These are phyloP conservation scores for Morone chrysops DNA, from an alignment of 2,113 vertebrate genomes.

Conservation along the genomic window DNA sequence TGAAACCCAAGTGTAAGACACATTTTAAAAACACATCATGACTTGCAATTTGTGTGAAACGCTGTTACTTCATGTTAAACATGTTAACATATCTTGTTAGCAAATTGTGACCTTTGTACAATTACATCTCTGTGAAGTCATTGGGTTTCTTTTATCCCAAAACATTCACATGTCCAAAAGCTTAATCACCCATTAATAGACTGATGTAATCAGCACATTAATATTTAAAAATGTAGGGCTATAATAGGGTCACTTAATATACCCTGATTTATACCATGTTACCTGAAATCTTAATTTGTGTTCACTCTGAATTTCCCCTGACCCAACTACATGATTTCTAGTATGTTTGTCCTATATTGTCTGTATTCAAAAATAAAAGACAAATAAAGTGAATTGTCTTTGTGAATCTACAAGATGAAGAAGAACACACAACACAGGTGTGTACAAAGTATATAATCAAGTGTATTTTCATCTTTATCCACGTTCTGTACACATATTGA, in stretches of 20 bases:
- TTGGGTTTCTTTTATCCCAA: constrained; percentile 22
- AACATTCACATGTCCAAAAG: constrained; percentile 5
- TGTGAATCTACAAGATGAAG: constrained; percentile 29
- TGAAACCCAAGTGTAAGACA: constrained; percentile 80
- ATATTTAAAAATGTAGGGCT: neutral
- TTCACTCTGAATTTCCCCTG: neutral
- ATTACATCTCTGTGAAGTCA: constrained; percentile 27
- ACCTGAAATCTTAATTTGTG: constrained; percentile 13
- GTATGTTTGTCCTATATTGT: neutral
- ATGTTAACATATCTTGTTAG: constrained; percentile 44
- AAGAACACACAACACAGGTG: constrained; percentile 76
- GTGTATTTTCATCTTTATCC: constrained; percentile 90
- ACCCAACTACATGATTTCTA: neutral
- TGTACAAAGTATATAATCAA: constrained; percentile 92
- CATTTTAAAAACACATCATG: constrained; percentile 61
- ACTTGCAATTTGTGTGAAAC: constrained; percentile 66
- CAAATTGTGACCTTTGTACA: constrained; percentile 38
- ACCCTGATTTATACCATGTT: constrained; percentile 9
- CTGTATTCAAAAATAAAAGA: neutral
- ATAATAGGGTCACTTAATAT: neutral
- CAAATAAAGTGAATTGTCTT: constrained; percentile 1
- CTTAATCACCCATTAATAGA: neutral
- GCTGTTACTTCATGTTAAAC: constrained; percentile 55
- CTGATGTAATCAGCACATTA: neutral
- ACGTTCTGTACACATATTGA: constrained; percentile 90